phyloP scores from a whole-genome alignment of 2,113 vertebrate genomes.

The Oxyura jamaicensis region DNA sequence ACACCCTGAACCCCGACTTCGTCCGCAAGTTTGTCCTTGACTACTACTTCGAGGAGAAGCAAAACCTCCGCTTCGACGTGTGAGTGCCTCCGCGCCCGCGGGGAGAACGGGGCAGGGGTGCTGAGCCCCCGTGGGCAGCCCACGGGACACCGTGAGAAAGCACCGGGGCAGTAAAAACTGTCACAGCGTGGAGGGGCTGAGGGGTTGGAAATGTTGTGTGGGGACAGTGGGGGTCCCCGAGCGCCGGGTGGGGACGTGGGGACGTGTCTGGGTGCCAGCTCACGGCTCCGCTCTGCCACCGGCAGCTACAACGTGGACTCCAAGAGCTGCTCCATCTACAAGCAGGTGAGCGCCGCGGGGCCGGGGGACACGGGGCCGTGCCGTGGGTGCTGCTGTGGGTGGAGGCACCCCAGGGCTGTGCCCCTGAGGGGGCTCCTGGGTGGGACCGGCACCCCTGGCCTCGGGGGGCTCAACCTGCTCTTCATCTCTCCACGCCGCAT shows the following conservation, averaged over 20 bases:
- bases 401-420: neutral
- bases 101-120: neutral
- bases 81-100: slow-evolving; percentile 75
- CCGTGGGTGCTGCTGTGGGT: accelerated
- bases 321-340: slow-evolving; percentile 92
- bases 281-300: slow-evolving; percentile 27
- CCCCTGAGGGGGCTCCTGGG: neutral
- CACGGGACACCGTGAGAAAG: neutral
- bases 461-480: neutral
- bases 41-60: slow-evolving; percentile 98
- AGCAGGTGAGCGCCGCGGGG: slow-evolving; percentile 84
- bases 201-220: neutral
- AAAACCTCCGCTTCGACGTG: slow-evolving; percentile 95
- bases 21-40: slow-evolving; percentile 95
- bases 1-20: slow-evolving; percentile 96
- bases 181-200: accelerated
- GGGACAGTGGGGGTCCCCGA: neutral
- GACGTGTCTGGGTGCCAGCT: neutral
- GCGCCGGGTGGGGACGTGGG: neutral
- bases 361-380: accelerated
- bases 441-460: neutral
- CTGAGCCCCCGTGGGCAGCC: neutral
- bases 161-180: neutral
- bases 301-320: slow-evolving; percentile 95
- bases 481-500: neutral